Percentiles rank a stretch among this genome's conserved stretches.
Conservation (phyloP, 2,113 vertebrate genomes). For the Actinemys pallida region DNA sequence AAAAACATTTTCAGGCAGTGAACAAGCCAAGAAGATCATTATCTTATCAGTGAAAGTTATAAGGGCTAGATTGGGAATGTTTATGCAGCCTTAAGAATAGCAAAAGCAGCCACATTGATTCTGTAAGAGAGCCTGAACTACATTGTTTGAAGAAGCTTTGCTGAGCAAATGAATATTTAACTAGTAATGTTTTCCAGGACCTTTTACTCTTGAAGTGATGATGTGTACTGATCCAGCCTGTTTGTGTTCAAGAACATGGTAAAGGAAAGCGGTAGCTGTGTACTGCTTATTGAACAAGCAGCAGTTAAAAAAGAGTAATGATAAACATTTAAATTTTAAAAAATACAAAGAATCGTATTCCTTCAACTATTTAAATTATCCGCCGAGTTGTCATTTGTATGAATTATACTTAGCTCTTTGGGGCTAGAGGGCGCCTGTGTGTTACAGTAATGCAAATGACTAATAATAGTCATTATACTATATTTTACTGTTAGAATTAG, state of each 20-base stretch:
- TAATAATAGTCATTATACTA: neutral
- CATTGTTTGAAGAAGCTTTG: neutral
- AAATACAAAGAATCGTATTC: neutral
- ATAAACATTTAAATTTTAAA: neutral
- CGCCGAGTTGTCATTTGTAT: neutral
- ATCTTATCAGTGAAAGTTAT: neutral
- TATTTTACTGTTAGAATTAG: neutral
- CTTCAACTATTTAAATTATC: neutral
- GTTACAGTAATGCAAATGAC: neutral
- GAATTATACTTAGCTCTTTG: no score
- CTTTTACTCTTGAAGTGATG: neutral
- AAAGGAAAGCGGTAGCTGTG: neutral
- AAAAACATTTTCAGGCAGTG: neutral
- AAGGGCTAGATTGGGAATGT: neutral
- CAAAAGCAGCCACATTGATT: neutral
- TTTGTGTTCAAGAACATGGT: neutral
- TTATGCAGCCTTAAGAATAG: neutral
- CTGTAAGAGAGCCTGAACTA: neutral
- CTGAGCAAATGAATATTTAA: neutral
- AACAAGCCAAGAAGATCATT: neutral
- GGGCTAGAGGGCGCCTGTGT: neutral
- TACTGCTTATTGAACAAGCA: neutral
- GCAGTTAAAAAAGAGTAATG: neutral
- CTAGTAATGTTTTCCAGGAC: neutral
- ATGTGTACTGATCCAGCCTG: neutral